phyloP scores from a whole-genome alignment of 2,797 vertebrate species.

The Acanthurus lineatus region DNA sequence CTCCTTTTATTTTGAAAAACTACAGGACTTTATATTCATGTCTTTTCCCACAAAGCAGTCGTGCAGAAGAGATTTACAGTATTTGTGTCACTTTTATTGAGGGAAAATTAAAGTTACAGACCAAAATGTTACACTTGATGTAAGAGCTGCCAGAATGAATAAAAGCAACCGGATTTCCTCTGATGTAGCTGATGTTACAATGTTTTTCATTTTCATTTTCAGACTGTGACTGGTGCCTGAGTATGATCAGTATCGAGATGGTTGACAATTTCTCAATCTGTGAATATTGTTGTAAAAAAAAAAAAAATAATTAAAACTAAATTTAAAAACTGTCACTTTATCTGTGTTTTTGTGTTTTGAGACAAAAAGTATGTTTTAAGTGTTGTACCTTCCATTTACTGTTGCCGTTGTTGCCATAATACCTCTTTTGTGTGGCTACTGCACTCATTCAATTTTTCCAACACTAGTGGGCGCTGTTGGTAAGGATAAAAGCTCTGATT shows the following conservation, averaged over 20 bases:
- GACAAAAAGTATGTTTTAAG: background rate
- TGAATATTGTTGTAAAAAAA: constrained; percentile 63
- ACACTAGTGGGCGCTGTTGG: constrained; percentile 78
- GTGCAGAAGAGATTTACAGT: constrained; percentile 19
- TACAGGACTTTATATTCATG: constrained; percentile 8
- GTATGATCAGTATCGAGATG: constrained; percentile 39
- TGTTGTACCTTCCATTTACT: background rate
- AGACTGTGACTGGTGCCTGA: constrained; percentile 59
- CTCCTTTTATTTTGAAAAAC: constrained; percentile 25
- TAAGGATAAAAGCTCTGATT: constrained; percentile 43
- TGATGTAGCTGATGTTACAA: constrained; percentile 51
- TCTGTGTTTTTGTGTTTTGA: background rate
- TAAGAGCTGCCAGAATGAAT: constrained; percentile 47
- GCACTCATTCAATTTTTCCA: constrained; percentile 1
- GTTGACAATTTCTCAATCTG: constrained; percentile 48
- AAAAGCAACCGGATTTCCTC: constrained; percentile 38
- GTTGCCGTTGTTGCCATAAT: too few species aligned
- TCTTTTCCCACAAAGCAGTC: constrained; percentile 10
- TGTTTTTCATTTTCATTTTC: constrained; percentile 38
- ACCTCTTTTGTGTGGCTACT: background rate
- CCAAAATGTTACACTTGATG: constrained; percentile 42
- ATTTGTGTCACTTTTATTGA: constrained; percentile 36
- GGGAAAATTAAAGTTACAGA: constrained; percentile 21
- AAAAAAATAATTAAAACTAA: constrained; percentile 60
- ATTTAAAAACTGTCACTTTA: background rate